Evolutionary conservation across 2,888 invertebrate species (phyloP).

Genomic region (Andrena dorsata): DNA sequence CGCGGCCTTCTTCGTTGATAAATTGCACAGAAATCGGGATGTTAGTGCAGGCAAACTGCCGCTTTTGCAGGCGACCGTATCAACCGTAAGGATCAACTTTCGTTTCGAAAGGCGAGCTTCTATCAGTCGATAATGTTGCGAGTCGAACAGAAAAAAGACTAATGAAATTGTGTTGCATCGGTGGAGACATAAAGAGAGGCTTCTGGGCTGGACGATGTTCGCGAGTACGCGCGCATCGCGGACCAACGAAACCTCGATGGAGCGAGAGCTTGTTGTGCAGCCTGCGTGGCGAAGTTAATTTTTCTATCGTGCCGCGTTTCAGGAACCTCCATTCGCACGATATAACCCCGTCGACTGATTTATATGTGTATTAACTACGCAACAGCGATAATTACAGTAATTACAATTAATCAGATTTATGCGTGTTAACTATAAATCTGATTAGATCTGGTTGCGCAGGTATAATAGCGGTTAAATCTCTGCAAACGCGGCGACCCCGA

Average conservation of each 20-base stretch:
- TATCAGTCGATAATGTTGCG: background rate
- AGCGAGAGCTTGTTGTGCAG: background rate
- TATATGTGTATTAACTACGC: conserved; percentile 42
- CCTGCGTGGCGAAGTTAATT: conserved; percentile 19
- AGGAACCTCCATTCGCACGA: background rate
- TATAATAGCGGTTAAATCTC: conserved; percentile 65
- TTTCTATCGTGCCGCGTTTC: conserved; percentile 19
- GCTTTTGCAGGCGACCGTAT: too few species aligned
- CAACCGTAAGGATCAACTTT: too few species aligned
- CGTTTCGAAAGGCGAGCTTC: background rate
- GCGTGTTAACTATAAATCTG: conserved; percentile 71
- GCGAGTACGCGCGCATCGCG: background rate
- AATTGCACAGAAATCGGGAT: too few species aligned
- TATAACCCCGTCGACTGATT: conserved; percentile 42
- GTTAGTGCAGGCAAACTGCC: too few species aligned
- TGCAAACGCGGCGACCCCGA: conserved; percentile 55
- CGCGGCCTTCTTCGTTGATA: too few species aligned
- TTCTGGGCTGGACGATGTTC: background rate
- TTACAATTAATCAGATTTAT: conserved; percentile 73
- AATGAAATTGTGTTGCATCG: conserved; percentile 1
- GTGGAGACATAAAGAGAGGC: background rate
- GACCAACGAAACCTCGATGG: background rate
- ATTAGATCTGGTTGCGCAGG: conserved; percentile 59
- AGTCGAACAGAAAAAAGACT: background rate
- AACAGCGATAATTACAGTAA: conserved; percentile 67